phyloP scores from a whole-genome alignment of 1,140 invertebrate genomes.

The Drosophila truncata region DNA sequence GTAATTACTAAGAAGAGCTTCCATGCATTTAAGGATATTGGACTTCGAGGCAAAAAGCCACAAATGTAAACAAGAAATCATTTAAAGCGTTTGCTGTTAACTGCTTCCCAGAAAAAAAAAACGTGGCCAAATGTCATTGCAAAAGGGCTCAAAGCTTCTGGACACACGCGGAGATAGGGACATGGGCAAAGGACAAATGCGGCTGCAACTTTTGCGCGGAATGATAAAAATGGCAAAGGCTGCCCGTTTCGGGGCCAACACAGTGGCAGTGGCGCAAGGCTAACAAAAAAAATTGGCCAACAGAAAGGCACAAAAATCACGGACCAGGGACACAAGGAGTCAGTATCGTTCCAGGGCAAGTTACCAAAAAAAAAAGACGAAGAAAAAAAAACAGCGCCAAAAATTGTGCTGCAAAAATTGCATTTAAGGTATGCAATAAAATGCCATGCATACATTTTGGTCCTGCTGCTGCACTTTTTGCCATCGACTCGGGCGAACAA shows the following conservation, averaged over 20 bases:
- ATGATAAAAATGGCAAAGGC: conserved; percentile 62
- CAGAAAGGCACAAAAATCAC: conserved; percentile 52
- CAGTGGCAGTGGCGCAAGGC: background rate
- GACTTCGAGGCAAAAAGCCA: background rate
- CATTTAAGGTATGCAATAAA: conserved; percentile 79
- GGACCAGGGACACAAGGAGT: conserved; percentile 3
- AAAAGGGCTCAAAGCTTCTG: conserved; percentile 45
- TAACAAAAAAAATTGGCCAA: conserved; percentile 38
- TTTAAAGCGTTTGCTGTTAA: conserved; percentile 48
- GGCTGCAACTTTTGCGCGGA: conserved; percentile 62
- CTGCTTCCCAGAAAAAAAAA: conserved; percentile 3
- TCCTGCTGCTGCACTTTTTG: conserved; percentile 37
- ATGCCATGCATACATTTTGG: conserved; percentile 69
- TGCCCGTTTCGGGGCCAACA: conserved; percentile 19
- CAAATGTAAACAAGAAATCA: conserved; percentile 56
- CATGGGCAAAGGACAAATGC: conserved; percentile 43
- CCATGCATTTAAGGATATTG: background rate
- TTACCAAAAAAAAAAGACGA: conserved; percentile 5
- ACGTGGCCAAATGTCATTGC: conserved; percentile 32
- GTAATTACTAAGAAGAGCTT: background rate
- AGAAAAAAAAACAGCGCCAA: conserved; percentile 30
- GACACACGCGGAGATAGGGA: conserved; percentile 13
- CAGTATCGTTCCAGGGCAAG: conserved; percentile 16
- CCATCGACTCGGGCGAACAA: conserved; percentile 37
- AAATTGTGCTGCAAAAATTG: conserved; percentile 69